Conservation (phyloP, 2,797 vertebrate genomes). For the Pseudochirops corinnae region DNA sequence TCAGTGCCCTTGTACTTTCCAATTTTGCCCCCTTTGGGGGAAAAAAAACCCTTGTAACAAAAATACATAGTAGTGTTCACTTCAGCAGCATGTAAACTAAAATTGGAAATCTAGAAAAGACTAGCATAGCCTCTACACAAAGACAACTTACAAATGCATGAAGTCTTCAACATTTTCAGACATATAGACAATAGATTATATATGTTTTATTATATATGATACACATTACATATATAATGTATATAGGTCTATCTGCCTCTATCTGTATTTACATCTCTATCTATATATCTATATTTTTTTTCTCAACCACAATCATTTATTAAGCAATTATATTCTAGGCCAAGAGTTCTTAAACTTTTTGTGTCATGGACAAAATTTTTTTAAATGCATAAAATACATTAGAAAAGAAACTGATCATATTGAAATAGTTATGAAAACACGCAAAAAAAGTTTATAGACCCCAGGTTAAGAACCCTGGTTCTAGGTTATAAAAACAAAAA, state of each 20-base stretch:
- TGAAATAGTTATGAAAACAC: neutral
- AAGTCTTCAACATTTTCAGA: neutral
- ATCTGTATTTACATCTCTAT: neutral
- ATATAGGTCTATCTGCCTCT: neutral
- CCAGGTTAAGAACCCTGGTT: neutral
- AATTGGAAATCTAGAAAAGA: neutral
- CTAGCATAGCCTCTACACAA: neutral
- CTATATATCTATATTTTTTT: neutral
- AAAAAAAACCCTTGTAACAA: neutral
- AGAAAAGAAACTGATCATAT: neutral
- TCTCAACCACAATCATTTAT: neutral
- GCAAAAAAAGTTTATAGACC: neutral
- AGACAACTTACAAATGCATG: neutral
- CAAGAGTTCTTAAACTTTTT: neutral
- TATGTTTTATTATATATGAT: neutral
- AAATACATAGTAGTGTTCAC: neutral
- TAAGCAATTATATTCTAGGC: neutral
- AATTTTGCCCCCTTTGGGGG: neutral
- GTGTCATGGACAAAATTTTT: neutral
- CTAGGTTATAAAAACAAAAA: neutral
- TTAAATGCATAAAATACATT: neutral
- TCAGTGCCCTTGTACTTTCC: neutral
- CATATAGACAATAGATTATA: neutral
- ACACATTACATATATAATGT: too few relatives aligned
- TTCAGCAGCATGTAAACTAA: neutral